Evolutionary conservation across 1,140 invertebrate genomes (phyloP).

Genomic region (Varroa destructor): DNA sequence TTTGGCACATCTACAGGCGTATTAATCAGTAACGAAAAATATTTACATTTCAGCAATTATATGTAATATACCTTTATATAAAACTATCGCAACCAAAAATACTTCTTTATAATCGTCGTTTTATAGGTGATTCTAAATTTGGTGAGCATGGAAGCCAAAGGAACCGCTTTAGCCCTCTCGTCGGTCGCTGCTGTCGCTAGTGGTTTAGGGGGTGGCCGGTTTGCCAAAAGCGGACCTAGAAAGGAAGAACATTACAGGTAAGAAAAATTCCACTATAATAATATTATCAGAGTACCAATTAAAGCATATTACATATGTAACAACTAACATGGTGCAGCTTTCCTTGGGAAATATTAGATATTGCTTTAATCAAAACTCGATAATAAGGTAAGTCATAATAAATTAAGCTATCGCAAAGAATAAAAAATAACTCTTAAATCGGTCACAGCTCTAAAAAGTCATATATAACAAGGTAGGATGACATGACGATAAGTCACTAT

Average conservation of each 20-base stretch:
- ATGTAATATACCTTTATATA: no score
- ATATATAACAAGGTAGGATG: not conserved
- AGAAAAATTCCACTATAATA: not conserved
- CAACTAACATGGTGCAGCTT: not conserved
- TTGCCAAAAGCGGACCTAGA: conserved; percentile 42
- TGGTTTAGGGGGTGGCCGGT: conserved; percentile 36
- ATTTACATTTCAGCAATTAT: no score
- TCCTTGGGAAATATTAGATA: no score
- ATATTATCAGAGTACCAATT: not conserved
- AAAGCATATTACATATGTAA: conserved; percentile 6
- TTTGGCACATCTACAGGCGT: no score
- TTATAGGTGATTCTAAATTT: conserved; percentile 54
- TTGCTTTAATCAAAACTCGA: no score
- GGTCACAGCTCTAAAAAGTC: not conserved
- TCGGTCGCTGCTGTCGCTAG: conserved; percentile 40
- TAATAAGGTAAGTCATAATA: no score
- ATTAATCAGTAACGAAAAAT: no score
- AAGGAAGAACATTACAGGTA: conserved; percentile 44
- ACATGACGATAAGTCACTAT: no score
- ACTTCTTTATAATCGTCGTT: not conserved
- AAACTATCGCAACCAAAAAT: not conserved
- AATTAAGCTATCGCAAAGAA: not conserved
- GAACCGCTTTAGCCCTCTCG: conserved; percentile 59
- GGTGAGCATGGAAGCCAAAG: conserved; percentile 64
- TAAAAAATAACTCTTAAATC: not conserved